Base-by-base conservation (phyloP, 2,888 invertebrate genomes). In the Tenthredo amoena region DNA sequence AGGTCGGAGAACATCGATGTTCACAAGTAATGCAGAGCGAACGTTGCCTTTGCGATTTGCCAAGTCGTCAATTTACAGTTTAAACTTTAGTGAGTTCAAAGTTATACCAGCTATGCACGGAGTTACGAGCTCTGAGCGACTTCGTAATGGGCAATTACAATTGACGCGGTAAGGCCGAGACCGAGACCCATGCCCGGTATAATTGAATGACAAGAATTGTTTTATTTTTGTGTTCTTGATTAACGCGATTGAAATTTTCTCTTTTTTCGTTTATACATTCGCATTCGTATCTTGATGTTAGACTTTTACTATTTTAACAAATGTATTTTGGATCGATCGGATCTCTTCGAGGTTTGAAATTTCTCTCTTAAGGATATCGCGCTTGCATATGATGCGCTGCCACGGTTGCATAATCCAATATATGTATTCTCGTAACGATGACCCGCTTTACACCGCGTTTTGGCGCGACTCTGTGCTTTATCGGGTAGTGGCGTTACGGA, bases 401-500 rank as follows among this genome's bases (percentile, higher is more conserved):
- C 86, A 88, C 88, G 87, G 90, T 77, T 77, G 76, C 43, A 77
- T 77, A 77, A 77, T 77, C 50, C 18, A 50, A 31, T 77, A 77
- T 77, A 50, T 15, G 2, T 68, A 26, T 31, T 21, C 62, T 34
- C 68, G 34, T 5, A 7, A 3, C 31, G 68, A 43, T 74, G 31
- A 40, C 77, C n/a, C 55, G n/a, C 47, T 34, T 40, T 37, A 18
- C 58, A 58, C 40, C 40, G 58, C 79, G 79, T 79, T 79, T 79
- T 79, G 58, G 79, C 79, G 37, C 37, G 34, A 21, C 37, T 55
- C 79, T 62, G 58, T 40, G 79, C 58, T 83, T 83, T 83, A 83
- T 83, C 82, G 82, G 47, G 43, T 68, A n/a, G 26, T 10, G 81
- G 84, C 84, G 85, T 85, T 76, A 85, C 89, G 90, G 92, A 92